These are phyloP conservation scores for Rhagoletis zephyria DNA, from an alignment of 1,140 invertebrate species.

Conservation along the genomic window DNA sequence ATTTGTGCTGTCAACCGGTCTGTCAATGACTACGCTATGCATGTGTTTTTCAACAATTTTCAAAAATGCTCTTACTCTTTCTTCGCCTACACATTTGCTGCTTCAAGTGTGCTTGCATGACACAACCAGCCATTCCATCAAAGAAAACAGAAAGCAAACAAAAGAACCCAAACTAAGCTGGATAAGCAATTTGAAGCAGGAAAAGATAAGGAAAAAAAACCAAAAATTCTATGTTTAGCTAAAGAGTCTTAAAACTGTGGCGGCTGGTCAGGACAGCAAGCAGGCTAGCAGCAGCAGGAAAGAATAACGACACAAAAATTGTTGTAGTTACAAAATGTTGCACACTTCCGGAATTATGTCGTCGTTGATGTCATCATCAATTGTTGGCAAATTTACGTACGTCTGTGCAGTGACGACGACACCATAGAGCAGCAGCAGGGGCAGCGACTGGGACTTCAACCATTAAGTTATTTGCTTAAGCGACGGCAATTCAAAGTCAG, in stretches of 20 bases:
- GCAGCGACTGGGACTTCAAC: background rate
- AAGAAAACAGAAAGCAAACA: background rate
- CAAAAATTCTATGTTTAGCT: background rate
- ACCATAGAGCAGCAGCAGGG: background rate
- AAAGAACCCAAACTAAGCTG: background rate
- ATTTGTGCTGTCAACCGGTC: too few species aligned
- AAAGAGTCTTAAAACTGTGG: background rate
- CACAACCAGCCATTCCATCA: background rate
- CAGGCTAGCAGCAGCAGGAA: background rate
- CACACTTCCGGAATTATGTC: conserved; percentile 54
- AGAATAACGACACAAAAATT: conserved; percentile 50
- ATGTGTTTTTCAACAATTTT: too few species aligned
- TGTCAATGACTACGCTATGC: too few species aligned
- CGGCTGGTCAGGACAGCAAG: background rate
- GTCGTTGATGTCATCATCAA: conserved; percentile 54
- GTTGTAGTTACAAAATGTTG: conserved; percentile 50
- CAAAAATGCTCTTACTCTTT: background rate
- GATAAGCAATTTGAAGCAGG: conserved; percentile 20
- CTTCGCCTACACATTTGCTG: background rate
- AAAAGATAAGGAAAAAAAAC: background rate
- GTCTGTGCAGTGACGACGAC: conserved; percentile 2
- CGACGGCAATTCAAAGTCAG: conserved; percentile 17
- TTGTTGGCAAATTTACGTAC: conserved; percentile 56
- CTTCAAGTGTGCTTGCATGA: background rate
- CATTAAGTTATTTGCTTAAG: conserved; percentile 35